Conservation (phyloP, 2,888 invertebrate species). For the Cordilura impudica region DNA sequence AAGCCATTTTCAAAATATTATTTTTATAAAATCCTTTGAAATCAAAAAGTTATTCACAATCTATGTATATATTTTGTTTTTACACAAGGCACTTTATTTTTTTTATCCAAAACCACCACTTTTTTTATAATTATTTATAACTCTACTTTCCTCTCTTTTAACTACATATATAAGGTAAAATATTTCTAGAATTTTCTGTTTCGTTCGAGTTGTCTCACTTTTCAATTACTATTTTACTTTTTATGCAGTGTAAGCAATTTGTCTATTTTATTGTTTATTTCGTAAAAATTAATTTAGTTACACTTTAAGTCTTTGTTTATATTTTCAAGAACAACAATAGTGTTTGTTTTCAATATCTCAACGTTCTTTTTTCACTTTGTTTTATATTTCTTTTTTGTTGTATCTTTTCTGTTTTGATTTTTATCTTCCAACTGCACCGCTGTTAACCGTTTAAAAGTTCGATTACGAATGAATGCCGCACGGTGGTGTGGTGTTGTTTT, state of each 20-base stretch:
- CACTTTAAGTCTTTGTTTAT: background rate
- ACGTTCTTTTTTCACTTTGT: conserved; percentile 30
- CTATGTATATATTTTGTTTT: conserved; percentile 9
- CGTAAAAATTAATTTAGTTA: conserved; percentile 16
- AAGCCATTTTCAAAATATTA: conserved; percentile 86
- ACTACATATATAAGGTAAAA: background rate
- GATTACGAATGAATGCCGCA: conserved; percentile 69
- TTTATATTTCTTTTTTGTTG: conserved; percentile 13
- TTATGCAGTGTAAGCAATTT: conserved; percentile 24
- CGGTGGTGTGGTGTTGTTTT: conserved; percentile 67
- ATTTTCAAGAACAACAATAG: background rate
- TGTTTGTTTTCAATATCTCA: conserved; percentile 22
- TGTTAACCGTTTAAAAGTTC: conserved; percentile 69
- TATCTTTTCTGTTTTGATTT: conserved; percentile 53
- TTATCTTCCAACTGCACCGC: conserved; percentile 29
- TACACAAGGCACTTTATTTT: conserved; percentile 53
- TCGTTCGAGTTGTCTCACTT: background rate
- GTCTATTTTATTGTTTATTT: background rate
- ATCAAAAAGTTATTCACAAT: conserved; percentile 8
- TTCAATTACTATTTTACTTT: background rate
- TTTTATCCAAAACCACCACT: conserved; percentile 25
- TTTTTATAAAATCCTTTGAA: conserved; percentile 20
- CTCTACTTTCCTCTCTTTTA: background rate
- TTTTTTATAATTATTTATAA: background rate
- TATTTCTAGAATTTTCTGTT: conserved; percentile 25